These are phyloP conservation scores for Zaprionus nigranus DNA, from an alignment of 1,140 invertebrate species.

Conservation along the genomic window DNA sequence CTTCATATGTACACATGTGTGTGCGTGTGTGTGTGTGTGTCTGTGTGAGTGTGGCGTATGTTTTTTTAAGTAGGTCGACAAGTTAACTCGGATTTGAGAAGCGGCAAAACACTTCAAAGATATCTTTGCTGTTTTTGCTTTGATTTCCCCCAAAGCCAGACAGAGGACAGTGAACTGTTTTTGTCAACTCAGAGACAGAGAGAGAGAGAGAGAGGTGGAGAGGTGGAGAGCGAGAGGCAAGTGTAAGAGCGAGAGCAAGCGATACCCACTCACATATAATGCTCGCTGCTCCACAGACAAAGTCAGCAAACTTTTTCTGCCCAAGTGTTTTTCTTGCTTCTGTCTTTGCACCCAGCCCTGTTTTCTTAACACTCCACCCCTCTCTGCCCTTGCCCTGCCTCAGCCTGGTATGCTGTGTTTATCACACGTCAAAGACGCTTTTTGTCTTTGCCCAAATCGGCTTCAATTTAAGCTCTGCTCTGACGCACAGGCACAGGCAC, in stretches of 20 bases:
- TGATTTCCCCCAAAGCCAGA: constrained; percentile 62
- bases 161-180: constrained; percentile 62
- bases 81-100: constrained; percentile 51
- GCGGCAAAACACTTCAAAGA: constrained; percentile 51
- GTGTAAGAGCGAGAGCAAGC: background rate
- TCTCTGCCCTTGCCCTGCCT: background rate
- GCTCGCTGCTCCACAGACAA: constrained; percentile 47
- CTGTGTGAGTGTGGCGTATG: constrained; percentile 7
- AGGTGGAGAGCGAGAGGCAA: no score
- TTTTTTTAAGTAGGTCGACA: constrained; percentile 39
- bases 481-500: background rate
- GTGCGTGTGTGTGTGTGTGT: background rate
- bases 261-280: background rate
- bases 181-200: constrained; percentile 46
- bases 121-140: constrained; percentile 65
- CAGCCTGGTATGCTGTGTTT: constrained; percentile 46
- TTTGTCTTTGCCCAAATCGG: constrained; percentile 79
- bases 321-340: constrained; percentile 63
- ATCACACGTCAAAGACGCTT: constrained; percentile 79
- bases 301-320: constrained; percentile 64
- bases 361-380: background rate
- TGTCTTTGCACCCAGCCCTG: constrained; percentile 22
- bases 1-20: background rate
- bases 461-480: constrained; percentile 67
- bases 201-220: background rate